Evolutionary conservation across 2,888 invertebrate genomes (phyloP), one percentile per base, ranked within the genome.

Genomic region (Pandemis corylana): DNA sequence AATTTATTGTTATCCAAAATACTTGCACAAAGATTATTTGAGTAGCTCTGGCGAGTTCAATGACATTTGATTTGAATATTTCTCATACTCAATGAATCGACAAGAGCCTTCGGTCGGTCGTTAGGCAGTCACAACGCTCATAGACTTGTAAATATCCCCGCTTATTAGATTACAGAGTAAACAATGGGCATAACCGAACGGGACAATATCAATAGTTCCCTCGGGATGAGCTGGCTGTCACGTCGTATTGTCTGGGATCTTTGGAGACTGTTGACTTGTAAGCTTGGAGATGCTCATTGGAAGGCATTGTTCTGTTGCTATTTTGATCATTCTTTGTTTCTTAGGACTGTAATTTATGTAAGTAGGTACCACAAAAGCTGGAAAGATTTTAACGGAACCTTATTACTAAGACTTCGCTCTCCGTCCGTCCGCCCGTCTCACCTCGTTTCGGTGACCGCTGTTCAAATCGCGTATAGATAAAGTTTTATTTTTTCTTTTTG

Each of bases 101-200:
- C 2, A 36, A 36, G 28, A 36, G 28, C 28, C 13, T 49, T 49
- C 13, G 13, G 49, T 51, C 13, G 51, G n/a, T 51, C 51, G 6
- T 51, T n/a, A 51, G n/a, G n/a, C 51, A 5, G 51, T 6, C 51
- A n/a, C n/a, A n/a, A n/a, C 51, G 42, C 62, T 62, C n/a, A 41
- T 62, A 62, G 62, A 36, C 41, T n/a, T 41, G 62, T 42, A 44
- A 63, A 63, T 63, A 15, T 63, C 63, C 63, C 63, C n/a, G n/a
- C 42, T 10, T 63, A 63, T 63, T 44, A 15, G 41, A 63, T 63
- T 63, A 63, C 63, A 42, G 7, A 62, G 36, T n/a, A 44, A 42
- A 63, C 63, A 56, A 56, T 56, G 53, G 53, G n/a, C 41, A 15
- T 63, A 63, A 44, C 63, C 63, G 63, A 63, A 63, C 63, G 63